Percentiles rank a stretch among this genome's conserved stretches.
Conservation (phyloP, 2,797 vertebrate genomes). For the Erethizon dorsatum region DNA sequence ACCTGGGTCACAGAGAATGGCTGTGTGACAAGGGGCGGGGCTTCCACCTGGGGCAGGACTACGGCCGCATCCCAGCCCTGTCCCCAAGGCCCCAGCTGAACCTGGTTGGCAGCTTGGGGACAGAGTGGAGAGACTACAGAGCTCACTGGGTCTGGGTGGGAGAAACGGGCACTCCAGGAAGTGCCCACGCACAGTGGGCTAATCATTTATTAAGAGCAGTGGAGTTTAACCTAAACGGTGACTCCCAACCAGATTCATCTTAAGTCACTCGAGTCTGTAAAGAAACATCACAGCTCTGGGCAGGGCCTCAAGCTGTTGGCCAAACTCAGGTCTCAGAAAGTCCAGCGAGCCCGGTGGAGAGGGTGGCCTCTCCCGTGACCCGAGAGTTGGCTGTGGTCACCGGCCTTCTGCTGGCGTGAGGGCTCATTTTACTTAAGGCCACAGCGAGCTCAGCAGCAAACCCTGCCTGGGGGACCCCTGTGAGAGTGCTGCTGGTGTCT, state of each 20-base stretch:
- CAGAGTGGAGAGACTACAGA: neutral
- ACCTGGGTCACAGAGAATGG: neutral
- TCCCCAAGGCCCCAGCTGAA: neutral
- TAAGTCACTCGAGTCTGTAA: neutral
- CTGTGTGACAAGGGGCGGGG: neutral
- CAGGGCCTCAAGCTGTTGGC: neutral
- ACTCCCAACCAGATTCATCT: conserved; percentile 10
- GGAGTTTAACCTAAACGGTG: conserved; percentile 56
- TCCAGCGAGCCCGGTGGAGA: neutral
- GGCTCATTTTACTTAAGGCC: neutral
- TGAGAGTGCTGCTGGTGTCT: accelerated
- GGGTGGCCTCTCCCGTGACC: neutral
- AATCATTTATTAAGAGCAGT: conserved; percentile 53
- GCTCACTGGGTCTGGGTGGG: neutral
- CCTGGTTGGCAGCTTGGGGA: neutral
- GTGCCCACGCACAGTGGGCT: neutral
- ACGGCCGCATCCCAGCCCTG: neutral
- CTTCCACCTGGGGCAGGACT: too few species aligned
- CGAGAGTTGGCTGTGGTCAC: neutral
- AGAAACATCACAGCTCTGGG: neutral
- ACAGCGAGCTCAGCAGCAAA: neutral
- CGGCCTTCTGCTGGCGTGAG: accelerated
- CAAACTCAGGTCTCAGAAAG: too few species aligned
- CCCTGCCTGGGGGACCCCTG: neutral
- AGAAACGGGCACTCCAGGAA: neutral